phyloP scores from a whole-genome alignment of 2,797 vertebrate species.

The Acanthopagrus latus region DNA sequence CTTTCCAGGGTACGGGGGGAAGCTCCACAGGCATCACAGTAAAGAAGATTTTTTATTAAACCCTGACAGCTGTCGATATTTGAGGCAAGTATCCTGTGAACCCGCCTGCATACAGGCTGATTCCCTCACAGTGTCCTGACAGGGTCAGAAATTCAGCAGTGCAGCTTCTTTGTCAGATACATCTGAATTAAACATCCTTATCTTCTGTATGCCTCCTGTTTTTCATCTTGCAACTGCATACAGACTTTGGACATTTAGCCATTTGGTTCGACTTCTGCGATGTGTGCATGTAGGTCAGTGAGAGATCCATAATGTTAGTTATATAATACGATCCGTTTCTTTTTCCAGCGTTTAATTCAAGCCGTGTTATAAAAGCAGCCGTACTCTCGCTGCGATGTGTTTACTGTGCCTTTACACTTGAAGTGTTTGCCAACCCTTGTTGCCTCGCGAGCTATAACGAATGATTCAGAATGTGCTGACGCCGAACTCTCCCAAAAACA shows the following conservation, averaged over 20 bases:
- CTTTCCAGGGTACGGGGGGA: neutral
- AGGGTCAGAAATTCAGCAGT: neutral
- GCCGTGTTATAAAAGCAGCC: conserved; percentile 1
- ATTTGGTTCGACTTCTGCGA: neutral
- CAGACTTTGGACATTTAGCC: neutral
- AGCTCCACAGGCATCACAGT: neutral
- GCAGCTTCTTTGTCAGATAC: no score
- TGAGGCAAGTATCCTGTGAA: no score
- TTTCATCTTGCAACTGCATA: neutral
- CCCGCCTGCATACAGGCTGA: neutral
- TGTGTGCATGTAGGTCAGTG: neutral
- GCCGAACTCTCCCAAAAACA: conserved; percentile 44
- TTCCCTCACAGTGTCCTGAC: neutral
- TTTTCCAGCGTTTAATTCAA: neutral
- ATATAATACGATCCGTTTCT: neutral
- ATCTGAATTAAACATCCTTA: neutral
- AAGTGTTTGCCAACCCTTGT: conserved; percentile 15
- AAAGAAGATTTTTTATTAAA: neutral
- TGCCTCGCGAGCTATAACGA: conserved; percentile 10
- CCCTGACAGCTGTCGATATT: no score
- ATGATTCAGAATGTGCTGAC: conserved; percentile 54
- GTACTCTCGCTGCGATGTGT: neutral
- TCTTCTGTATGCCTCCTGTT: no score
- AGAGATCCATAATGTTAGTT: neutral
- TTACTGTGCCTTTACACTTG: neutral